A percentile compares a stretch with the other conserved stretches of the same genome.
phyloP scores from a whole-genome alignment of 2,888 invertebrate genomes.

The Pyrochroa serraticornis region DNA sequence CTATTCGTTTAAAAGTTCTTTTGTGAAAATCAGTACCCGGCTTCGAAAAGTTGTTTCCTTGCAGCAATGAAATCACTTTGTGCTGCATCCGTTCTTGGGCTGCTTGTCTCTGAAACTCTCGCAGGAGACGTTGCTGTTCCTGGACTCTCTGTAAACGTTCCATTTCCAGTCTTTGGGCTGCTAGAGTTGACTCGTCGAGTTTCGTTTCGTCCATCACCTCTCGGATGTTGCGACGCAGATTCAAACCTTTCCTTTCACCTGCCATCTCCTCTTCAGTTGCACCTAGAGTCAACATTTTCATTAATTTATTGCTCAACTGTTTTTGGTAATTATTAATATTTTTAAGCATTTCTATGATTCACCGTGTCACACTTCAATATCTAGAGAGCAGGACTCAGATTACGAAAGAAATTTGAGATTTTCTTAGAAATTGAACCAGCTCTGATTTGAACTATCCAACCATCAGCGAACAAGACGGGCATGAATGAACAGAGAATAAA shows the following conservation, averaged over 20 bases:
- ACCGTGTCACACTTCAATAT: no score
- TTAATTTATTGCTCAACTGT: no score
- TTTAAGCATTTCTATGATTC: no score
- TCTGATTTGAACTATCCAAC: no score
- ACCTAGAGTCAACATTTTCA: conserved; percentile 44
- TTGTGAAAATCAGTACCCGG: conserved; percentile 41
- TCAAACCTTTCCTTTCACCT: conserved; percentile 53
- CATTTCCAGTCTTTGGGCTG: conserved; percentile 91
- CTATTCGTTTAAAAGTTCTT: background rate
- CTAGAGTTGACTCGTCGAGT: conserved; percentile 88
- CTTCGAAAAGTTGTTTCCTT: conserved; percentile 64
- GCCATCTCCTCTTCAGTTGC: conserved; percentile 43
- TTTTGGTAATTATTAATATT: no score
- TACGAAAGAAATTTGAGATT: no score
- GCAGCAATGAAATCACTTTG: conserved; percentile 73
- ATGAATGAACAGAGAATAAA: no score
- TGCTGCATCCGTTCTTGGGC: conserved; percentile 74
- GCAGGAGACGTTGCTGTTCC: conserved; percentile 81
- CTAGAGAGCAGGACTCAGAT: no score
- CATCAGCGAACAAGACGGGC: no score
- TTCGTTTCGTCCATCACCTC: conserved; percentile 94
- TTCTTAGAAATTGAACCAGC: no score
- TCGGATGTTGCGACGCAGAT: conserved; percentile 84
- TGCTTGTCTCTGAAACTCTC: conserved; percentile 82
- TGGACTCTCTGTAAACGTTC: conserved; percentile 85